Evolutionary conservation across 2,888 invertebrate species (phyloP), one percentile per base, ranked within the genome.

Genomic region (Calliopum simillimum): DNA sequence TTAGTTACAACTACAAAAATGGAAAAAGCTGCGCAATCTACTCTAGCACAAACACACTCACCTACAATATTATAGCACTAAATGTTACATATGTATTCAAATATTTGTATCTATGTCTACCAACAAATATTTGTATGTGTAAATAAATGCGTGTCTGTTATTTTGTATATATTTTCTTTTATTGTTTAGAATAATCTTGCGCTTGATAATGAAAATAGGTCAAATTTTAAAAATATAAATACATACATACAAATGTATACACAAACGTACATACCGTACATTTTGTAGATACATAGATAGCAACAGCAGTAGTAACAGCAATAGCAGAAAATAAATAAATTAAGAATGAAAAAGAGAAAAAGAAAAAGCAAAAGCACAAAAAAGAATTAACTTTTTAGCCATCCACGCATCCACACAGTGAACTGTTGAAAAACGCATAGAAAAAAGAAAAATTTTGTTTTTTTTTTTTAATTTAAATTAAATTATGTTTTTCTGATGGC

Each of bases 161-260:
- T 61, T 64, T 14, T 58, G 68, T 67, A 70, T 67, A n/a, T n/a
- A n/a, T 63, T 67, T 70, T 68, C 68, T 64, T 73, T 79, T 82
- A 81, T 83, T 84, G 83, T 83, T 85, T 83, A 83, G 83, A 85
- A 84, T 85, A 85, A 84, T 84, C 85, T 85, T 85, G 84, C 82
- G 84, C 80, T 84, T 84, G 84, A 84, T 84, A 84, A 84, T 84
- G 84, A 84, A 84, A 84, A 85, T 84, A 81, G 84, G 84, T 84
- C 84, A 84, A 85, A 84, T 84, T 82, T 81, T 80, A 82, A 81
- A 83, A 80, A 79, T 78, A 81, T 76, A 76, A 76, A 78, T 77
- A 78, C 64, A 43, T 16, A 61, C 55, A 47, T 43, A 61, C 13
- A 16, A 25, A 68, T 43, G 43, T 66, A 43, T 14, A 58, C 56